These are phyloP conservation scores for Panthera uncia DNA, from an alignment of 2,113 vertebrate species.

Conservation along the genomic window DNA sequence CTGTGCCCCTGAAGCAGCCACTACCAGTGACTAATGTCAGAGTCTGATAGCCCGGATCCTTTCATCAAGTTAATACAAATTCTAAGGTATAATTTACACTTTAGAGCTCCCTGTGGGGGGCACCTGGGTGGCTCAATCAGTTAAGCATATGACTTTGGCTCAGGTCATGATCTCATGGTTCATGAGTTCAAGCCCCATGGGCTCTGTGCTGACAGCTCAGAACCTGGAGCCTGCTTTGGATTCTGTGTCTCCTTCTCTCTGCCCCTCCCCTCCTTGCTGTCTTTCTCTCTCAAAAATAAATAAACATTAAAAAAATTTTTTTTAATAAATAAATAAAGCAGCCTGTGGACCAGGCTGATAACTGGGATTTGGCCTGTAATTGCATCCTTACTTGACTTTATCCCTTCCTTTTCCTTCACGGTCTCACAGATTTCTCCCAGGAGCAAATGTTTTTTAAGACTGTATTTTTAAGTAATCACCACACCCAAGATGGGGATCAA, in stretches of 20 bases:
- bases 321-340: background rate
- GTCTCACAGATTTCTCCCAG: background rate
- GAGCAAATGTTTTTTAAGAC: background rate
- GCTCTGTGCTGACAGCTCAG: too few species aligned
- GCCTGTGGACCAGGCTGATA: background rate
- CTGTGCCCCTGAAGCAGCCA: background rate
- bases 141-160: too few species aligned
- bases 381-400: background rate
- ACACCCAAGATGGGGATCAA: background rate
- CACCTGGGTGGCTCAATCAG: too few species aligned
- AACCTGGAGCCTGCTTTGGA: too few species aligned
- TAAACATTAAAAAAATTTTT: too few species aligned
- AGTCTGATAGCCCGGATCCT: background rate
- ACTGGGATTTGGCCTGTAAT: background rate
- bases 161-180: too few species aligned
- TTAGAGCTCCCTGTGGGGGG: background rate
- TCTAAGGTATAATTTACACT: background rate
- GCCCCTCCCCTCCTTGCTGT: too few species aligned
- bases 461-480: background rate
- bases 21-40: background rate
- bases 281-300: too few species aligned
- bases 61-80: background rate
- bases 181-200: too few species aligned
- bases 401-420: background rate
- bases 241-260: too few species aligned